phyloP scores from a whole-genome alignment of 2,888 invertebrate genomes.

The Pterostichus niger region DNA sequence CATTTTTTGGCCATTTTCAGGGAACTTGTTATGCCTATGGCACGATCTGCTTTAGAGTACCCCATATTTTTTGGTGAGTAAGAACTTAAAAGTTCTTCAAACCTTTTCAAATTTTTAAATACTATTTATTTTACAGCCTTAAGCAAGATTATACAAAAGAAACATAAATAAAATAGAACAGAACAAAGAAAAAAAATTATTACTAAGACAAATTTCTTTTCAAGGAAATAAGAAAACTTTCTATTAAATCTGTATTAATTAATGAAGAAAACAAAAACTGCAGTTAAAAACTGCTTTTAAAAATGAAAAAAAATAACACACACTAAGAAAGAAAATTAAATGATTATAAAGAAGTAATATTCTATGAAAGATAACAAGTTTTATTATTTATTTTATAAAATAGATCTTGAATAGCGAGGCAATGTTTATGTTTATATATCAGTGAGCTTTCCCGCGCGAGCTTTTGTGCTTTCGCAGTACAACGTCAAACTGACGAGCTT shows the following conservation, averaged over 20 bases:
- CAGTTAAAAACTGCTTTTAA: too few relatives aligned
- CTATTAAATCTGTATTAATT: too few relatives aligned
- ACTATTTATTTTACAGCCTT: not conserved
- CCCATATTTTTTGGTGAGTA: constrained; percentile 69
- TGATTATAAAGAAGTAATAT: too few relatives aligned
- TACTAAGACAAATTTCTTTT: not conserved
- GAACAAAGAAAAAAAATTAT: not conserved
- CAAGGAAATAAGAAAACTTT: too few relatives aligned
- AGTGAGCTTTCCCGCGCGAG: not conserved
- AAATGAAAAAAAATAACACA: too few relatives aligned
- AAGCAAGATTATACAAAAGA: not conserved
- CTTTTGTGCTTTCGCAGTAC: constrained; percentile 42
- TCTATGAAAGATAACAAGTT: not conserved
- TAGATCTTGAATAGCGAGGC: not conserved
- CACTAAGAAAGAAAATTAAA: too few relatives aligned
- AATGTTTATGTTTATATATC: constrained; percentile 35
- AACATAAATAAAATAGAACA: not conserved
- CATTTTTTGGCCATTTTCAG: constrained; percentile 76
- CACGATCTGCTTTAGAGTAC: constrained; percentile 68
- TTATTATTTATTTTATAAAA: not conserved
- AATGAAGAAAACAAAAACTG: too few relatives aligned
- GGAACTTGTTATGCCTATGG: constrained; percentile 74
- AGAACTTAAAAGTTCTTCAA: not conserved
- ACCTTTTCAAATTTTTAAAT: constrained; percentile 13
- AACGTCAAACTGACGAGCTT: constrained; percentile 55